Evolutionary conservation across 2,113 vertebrate species (phyloP).

Genomic region (Cyanoderma ruficeps): DNA sequence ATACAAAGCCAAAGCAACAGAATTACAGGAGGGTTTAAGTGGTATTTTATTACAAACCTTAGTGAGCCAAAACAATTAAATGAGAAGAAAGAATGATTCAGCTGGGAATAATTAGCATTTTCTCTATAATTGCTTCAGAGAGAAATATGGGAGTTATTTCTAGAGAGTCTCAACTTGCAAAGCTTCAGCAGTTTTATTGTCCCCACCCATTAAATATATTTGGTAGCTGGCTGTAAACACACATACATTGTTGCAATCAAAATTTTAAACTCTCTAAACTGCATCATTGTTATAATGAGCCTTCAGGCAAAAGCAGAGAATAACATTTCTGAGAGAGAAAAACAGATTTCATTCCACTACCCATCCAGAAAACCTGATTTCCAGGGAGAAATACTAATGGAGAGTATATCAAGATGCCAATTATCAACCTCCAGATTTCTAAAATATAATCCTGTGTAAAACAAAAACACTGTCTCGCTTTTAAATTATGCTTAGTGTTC

Average conservation of each 20-base stretch:
- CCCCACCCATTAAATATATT: conserved; percentile 43
- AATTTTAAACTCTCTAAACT: conserved; percentile 47
- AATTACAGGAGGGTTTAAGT: neutral
- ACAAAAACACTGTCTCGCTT: neutral
- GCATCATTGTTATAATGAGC: conserved; percentile 34
- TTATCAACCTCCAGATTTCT: neutral
- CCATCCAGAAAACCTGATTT: conserved; percentile 26
- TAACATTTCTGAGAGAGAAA: conserved; percentile 46
- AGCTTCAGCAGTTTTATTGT: conserved; percentile 48
- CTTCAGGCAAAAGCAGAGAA: conserved; percentile 61
- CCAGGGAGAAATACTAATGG: conserved; percentile 47
- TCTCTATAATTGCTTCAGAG: conserved; percentile 23
- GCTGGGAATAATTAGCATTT: conserved; percentile 46
- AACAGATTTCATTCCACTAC: conserved; percentile 46
- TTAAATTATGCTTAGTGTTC: neutral
- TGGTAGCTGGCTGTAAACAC: conserved; percentile 46
- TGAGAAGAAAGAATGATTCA: neutral
- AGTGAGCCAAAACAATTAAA: neutral
- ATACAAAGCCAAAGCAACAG: neutral
- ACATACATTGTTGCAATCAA: conserved; percentile 37
- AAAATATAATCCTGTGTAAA: conserved; percentile 13
- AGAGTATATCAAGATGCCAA: conserved; percentile 17
- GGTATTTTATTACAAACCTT: neutral
- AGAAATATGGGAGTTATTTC: conserved; percentile 48
- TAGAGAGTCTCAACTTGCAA: conserved; percentile 49